Evolutionary conservation across 2,888 invertebrate genomes (phyloP).

Genomic region (Erebia epiphron): DNA sequence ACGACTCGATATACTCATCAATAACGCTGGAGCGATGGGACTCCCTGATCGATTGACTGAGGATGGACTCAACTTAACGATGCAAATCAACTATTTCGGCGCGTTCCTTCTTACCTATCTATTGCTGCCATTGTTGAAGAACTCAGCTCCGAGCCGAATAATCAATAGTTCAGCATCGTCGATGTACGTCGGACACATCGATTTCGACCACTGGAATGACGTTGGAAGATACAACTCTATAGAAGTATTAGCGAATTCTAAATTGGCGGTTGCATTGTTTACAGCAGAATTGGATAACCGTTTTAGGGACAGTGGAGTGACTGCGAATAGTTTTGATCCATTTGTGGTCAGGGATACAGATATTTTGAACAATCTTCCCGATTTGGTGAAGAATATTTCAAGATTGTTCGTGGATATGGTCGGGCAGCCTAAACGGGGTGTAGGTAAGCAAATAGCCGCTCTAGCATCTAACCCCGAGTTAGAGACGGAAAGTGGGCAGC

Average conservation of each 20-base stretch:
- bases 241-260: conserved; percentile 65
- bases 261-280: conserved; percentile 85
- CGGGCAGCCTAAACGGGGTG: conserved; percentile 65
- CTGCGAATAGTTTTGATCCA: conserved; percentile 85
- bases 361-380: conserved; percentile 56
- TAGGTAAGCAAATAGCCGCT: conserved; percentile 61
- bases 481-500: conserved; percentile 55
- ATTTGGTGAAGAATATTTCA: conserved; percentile 48
- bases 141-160: conserved; percentile 83
- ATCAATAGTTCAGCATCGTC: conserved; percentile 85
- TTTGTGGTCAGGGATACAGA: conserved; percentile 66
- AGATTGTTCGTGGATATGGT: conserved; percentile 55
- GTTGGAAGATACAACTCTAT: conserved; percentile 58
- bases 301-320: conserved; percentile 82
- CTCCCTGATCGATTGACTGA: conserved; percentile 75
- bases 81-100: conserved; percentile 89
- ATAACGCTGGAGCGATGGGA: conserved; percentile 81
- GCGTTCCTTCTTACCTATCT: conserved; percentile 88
- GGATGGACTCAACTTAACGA: conserved; percentile 85
- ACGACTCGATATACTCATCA: conserved; percentile 78
- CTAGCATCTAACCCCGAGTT: conserved; percentile 60
- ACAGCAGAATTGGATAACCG: conserved; percentile 82
- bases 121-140: conserved; percentile 79
- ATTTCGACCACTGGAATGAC: conserved; percentile 71
- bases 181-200: conserved; percentile 73